These are phyloP conservation scores for Corvus cornix DNA, from an alignment of 2,113 vertebrate species.

Conservation along the genomic window DNA sequence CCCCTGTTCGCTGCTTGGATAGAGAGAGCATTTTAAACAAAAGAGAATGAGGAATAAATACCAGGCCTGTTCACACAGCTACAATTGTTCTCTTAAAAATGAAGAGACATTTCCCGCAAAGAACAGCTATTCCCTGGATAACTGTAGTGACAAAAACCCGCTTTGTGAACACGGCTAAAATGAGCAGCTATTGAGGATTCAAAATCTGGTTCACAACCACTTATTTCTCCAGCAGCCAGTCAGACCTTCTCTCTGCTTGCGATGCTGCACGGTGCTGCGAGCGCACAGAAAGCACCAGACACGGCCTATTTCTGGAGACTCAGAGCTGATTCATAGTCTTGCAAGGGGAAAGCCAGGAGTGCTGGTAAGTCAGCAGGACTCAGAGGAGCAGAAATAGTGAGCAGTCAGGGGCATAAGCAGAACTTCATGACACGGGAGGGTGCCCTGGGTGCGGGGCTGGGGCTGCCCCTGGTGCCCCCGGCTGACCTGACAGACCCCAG, in stretches of 20 bases:
- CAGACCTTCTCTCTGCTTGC: not conserved
- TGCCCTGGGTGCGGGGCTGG: rapidly evolving
- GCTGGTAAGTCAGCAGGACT: not conserved
- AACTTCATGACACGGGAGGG: no score
- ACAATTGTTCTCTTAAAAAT: not conserved
- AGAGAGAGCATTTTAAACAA: not conserved
- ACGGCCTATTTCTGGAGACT: not conserved
- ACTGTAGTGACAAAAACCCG: not conserved
- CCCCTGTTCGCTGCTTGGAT: not conserved
- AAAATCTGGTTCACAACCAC: not conserved
- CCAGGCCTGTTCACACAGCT: not conserved
- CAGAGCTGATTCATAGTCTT: conserved; percentile 19
- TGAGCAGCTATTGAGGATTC: conserved; percentile 5
- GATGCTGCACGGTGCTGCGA: not conserved
- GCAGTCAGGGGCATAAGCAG: not conserved
- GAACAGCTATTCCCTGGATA: not conserved
- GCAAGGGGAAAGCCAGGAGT: not conserved
- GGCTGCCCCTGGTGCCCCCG: rapidly evolving
- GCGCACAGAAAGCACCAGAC: not conserved
- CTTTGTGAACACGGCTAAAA: not conserved
- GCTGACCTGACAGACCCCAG: rapidly evolving
- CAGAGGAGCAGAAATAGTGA: not conserved
- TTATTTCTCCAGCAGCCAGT: not conserved
- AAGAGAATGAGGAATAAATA: not conserved
- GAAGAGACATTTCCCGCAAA: not conserved